Evolutionary conservation across 2,113 vertebrate genomes (phyloP).

Genomic region (Rhizomys pruinosus): DNA sequence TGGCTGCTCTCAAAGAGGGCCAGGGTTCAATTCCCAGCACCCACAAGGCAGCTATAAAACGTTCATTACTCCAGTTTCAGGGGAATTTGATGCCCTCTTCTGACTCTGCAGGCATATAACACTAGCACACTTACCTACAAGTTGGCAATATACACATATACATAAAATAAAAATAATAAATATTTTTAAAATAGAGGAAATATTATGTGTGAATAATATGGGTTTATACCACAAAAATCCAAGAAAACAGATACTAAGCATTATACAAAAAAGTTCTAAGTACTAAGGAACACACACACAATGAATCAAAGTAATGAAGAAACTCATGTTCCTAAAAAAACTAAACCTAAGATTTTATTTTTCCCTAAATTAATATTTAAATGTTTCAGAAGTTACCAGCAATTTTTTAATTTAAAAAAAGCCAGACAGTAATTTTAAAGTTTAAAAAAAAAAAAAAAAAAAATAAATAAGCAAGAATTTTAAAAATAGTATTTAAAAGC

Average conservation of each 20-base stretch:
- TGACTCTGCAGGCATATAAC: no score
- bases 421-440: neutral
- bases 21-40: no score
- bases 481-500: neutral
- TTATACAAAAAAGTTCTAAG: no score
- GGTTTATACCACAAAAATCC: slow-evolving; percentile 13
- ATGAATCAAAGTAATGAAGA: neutral
- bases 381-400: neutral
- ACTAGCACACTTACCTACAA: no score
- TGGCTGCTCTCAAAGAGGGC: no score
- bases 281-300: no score
- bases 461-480: neutral
- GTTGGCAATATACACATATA: no score
- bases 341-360: neutral
- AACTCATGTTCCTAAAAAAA: neutral
- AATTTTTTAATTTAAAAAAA: neutral
- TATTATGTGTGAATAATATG: neutral
- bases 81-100: no score
- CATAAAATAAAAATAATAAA: no score
- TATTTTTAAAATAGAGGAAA: no score
- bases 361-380: neutral
- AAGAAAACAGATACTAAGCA: slow-evolving; percentile 17
- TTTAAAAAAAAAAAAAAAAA: neutral
- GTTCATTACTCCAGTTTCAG: no score
- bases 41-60: no score